Conservation (phyloP, 1,140 invertebrate species). For the Meloidogyne floridensis region DNA sequence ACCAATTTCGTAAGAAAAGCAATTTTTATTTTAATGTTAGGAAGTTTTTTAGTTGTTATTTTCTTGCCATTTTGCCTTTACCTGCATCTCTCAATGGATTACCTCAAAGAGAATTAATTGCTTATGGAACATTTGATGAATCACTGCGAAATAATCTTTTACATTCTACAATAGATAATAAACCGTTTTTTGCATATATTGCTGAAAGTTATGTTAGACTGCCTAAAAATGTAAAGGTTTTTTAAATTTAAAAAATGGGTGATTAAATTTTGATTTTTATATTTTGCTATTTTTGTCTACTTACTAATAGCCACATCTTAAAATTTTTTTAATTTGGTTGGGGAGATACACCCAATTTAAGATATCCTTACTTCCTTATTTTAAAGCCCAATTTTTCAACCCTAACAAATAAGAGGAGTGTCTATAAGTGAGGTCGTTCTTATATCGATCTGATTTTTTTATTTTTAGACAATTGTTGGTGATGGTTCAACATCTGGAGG, state of each 20-base stretch:
- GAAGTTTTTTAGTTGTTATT: conserved; percentile 54
- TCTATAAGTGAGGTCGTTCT: too few species aligned
- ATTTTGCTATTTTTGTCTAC: not conserved
- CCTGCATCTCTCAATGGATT: conserved; percentile 54
- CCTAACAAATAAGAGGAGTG: too few species aligned
- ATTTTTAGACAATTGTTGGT: conserved; percentile 53
- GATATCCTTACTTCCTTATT: too few species aligned
- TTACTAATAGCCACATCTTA: too few species aligned
- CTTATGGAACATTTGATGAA: conserved; percentile 58
- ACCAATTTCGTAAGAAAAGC: conserved; percentile 51
- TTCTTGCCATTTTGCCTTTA: conserved; percentile 61
- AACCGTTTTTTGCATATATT: conserved; percentile 61
- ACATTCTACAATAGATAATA: conserved; percentile 38
- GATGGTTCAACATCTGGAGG: conserved; percentile 50
- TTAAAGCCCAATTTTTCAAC: too few species aligned
- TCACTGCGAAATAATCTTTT: conserved; percentile 52
- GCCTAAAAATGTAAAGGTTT: conserved; percentile 40
- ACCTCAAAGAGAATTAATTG: conserved; percentile 42
- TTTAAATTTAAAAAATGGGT: too few species aligned
- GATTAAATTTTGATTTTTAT: too few species aligned
- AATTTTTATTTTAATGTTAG: conserved; percentile 32
- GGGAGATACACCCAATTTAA: too few species aligned
- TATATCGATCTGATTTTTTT: not conserved
- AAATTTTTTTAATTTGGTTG: too few species aligned
- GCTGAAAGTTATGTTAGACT: conserved; percentile 59